Percentiles rank a stretch among this genome's conserved stretches.
phyloP scores from a whole-genome alignment of 2,888 invertebrate genomes.

The Drosophila acutilabella region DNA sequence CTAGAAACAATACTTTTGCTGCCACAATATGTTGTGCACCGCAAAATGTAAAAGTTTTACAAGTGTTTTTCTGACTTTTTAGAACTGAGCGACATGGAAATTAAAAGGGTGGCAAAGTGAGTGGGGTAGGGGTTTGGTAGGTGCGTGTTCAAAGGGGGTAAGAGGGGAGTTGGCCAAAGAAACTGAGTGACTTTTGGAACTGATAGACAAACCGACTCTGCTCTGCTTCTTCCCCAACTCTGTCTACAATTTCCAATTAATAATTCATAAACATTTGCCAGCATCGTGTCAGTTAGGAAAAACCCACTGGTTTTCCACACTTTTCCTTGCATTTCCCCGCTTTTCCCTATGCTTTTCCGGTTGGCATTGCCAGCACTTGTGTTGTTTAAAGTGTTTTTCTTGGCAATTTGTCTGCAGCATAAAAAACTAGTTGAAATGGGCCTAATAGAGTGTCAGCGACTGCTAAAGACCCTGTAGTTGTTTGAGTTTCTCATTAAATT shows the following conservation, averaged over 20 bases:
- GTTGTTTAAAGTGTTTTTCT: slow-evolving; percentile 70
- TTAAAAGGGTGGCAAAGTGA: neutral
- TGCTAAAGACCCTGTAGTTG: neutral
- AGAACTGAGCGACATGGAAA: slow-evolving; percentile 14
- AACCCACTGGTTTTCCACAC: slow-evolving; percentile 32
- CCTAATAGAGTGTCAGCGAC: neutral
- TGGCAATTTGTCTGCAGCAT: slow-evolving; percentile 70
- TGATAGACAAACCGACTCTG: neutral
- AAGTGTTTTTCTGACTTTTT: slow-evolving; percentile 70
- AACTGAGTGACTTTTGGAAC: slow-evolving; percentile 3
- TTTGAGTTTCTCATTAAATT: neutral
- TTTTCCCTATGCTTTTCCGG: slow-evolving; percentile 8
- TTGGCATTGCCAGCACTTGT: slow-evolving; percentile 63
- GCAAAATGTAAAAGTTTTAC: slow-evolving; percentile 75
- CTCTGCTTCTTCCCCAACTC: slow-evolving; percentile 26
- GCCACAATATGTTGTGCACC: slow-evolving; percentile 48
- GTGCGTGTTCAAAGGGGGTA: no score
- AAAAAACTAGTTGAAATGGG: slow-evolving; percentile 1
- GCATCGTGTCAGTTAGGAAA: slow-evolving; percentile 36
- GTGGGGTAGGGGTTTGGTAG: neutral
- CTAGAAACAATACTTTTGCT: slow-evolving; percentile 17
- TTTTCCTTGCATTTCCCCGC: neutral
- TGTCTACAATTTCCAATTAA: slow-evolving; percentile 72
- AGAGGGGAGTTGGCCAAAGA: neutral
- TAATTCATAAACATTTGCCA: slow-evolving; percentile 75